Base-by-base conservation (phyloP, 2,888 invertebrate genomes). In the Oasisia sp. region DNA sequence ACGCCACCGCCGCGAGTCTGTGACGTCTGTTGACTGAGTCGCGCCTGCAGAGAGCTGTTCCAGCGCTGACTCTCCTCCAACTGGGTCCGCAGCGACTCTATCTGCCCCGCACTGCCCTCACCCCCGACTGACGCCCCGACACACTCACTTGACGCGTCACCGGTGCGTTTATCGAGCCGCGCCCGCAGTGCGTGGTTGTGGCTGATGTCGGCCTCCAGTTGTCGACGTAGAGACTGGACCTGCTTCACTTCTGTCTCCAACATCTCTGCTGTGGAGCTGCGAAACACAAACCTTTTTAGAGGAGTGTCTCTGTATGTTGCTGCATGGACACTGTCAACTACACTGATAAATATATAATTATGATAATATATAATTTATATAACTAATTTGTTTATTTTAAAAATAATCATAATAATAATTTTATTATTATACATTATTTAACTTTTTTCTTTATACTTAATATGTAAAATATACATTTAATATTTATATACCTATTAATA, bases 201-300 rank as follows among this genome's bases (percentile, higher is more conserved):
- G 7, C 94, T 94, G 7, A 95, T 94, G 91, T 94, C 93, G 4
- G 93, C 93, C 91, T 94, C 94, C 92, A 95, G 93, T 93, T 95
- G 94, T 14, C 93, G 92, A 38, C 95, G 93, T 12, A 95, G 91
- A 14, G 91, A 32, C 91, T 92, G 92, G n/a, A 92, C 92, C 2
- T 92, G 91, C 5, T 91, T 74, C 74, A 92, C 45, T 74, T 92
- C 92, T 7, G 91, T 89, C 91, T 92, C 92, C 90, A 92, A 92
- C n/a, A 91, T 91, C 90, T 90, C 90, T 0, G 38, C 90, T 32
- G 38, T 90, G 7, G 38, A 7, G 32, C 32, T 38, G 44, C n/a
- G 32, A 90, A 27, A 90, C 90, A 90, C 7, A 90, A 7, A 90
- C 5, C 19, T 32, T 89, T 89, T 50, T 50, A 50, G 12, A 50